These are phyloP conservation scores for Ochropacha duplaris DNA, from an alignment of 2,888 invertebrate genomes.

Conservation along the genomic window DNA sequence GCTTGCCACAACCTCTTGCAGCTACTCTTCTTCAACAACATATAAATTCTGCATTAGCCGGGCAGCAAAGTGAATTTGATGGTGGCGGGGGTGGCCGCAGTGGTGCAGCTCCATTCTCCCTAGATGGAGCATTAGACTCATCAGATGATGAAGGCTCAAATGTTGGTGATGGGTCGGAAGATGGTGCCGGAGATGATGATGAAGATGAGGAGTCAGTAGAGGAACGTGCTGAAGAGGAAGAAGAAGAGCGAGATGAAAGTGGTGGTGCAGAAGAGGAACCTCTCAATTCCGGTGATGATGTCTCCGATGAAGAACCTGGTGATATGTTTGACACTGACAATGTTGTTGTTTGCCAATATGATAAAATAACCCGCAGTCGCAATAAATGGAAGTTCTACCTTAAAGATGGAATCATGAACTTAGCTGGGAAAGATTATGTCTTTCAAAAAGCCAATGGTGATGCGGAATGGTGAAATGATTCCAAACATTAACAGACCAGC, in stretches of 20 bases:
- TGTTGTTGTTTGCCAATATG: slow-evolving; percentile 99
- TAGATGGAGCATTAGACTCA: slow-evolving; percentile 87
- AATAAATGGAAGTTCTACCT: slow-evolving; percentile 99
- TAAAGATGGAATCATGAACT: slow-evolving; percentile 99
- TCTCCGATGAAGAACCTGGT: slow-evolving; percentile 96
- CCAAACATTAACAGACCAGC: slow-evolving; percentile 45
- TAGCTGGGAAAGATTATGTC: slow-evolving; percentile 98
- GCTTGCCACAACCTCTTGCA: slow-evolving; percentile 91
- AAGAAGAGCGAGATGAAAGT: slow-evolving; percentile 87
- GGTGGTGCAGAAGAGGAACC: slow-evolving; percentile 91
- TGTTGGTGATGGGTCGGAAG: slow-evolving; percentile 83
- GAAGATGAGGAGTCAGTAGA: slow-evolving; percentile 91
- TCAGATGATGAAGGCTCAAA: slow-evolving; percentile 90
- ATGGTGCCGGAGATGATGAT: slow-evolving; percentile 87
- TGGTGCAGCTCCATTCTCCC: slow-evolving; percentile 68
- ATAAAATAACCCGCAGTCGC: slow-evolving; percentile 99
- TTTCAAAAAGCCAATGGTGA: slow-evolving; percentile 99
- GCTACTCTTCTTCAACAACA: slow-evolving; percentile 94
- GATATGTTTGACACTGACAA: slow-evolving; percentile 99
- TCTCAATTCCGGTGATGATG: slow-evolving; percentile 97
- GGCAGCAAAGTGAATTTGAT: slow-evolving; percentile 75
- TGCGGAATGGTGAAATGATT: slow-evolving; percentile 95
- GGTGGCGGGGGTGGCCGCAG: slow-evolving; percentile 76
- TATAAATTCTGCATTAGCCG: slow-evolving; percentile 89
- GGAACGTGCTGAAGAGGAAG: slow-evolving; percentile 84